Conservation (phyloP, 2,113 vertebrate species). For the Marmota monax region DNA sequence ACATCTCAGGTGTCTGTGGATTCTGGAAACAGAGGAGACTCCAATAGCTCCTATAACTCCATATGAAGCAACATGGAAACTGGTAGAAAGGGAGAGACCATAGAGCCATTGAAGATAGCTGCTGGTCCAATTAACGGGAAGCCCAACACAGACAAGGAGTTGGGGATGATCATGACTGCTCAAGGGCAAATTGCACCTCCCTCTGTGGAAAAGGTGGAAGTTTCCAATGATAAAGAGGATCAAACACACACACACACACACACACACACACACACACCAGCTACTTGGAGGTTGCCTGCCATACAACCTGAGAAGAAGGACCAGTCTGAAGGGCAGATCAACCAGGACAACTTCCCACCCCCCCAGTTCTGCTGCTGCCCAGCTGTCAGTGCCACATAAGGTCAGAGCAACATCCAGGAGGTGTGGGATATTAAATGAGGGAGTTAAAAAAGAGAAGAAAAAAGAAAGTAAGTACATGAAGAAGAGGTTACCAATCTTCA, state of each 20-base stretch:
- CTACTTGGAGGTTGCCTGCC: background rate
- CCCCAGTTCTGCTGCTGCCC: background rate
- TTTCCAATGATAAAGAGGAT: background rate
- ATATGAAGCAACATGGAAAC: background rate
- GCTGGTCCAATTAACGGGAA: background rate
- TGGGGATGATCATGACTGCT: background rate
- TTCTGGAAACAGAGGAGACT: background rate
- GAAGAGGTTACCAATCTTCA: background rate
- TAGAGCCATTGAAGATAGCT: background rate
- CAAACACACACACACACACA: background rate
- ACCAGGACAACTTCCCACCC: background rate
- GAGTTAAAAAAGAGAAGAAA: background rate
- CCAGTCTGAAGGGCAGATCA: background rate
- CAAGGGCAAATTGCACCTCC: background rate
- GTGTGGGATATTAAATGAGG: background rate
- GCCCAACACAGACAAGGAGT: background rate
- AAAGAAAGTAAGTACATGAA: background rate
- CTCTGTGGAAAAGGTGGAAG: background rate
- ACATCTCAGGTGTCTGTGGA: background rate
- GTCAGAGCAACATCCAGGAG: too few relatives aligned
- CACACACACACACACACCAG: background rate
- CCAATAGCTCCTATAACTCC: background rate
- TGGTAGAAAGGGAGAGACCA: background rate
- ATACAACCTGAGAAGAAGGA: background rate
- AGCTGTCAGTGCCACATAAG: fast-evolving